Evolutionary conservation across 1,140 invertebrate species (phyloP), one percentile per base, ranked within the genome.

Genomic region (Proctacanthus coquilletti): DNA sequence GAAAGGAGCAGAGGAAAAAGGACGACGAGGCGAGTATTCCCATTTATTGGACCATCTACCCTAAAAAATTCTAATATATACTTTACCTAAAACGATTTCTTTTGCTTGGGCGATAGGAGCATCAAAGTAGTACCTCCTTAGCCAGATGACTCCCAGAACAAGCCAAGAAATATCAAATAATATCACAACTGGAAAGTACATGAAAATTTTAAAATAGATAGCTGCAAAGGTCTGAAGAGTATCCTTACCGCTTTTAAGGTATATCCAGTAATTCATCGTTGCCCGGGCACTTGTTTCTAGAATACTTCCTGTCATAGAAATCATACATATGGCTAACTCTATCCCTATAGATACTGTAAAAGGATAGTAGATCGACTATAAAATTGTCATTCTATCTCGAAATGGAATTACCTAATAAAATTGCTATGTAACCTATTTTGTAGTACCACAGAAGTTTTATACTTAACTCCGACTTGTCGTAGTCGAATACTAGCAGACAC

Each of bases 301-400:
- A 47, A 91, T 91, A 44, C 79, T 81, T 36, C 87, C 87, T 40
- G 80, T 65, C 58, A 85, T 73, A 34, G 84, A 81, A 34, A 85
- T 69, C 42, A 76, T 65, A 42, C 77, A 78, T 41, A 91, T 79
- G 40, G 67, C 69, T 31, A 75, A 63, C 60, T 91, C 86, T 31
- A 82, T 65, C 20, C 77, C 49, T 50, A 83, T 68, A 32, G 76
- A 77, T 36, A 70, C 67, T 45, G 63, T 50, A 43, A 82, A 29
- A 36, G 30, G 30, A 15, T 15, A 20, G 36, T 27, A 33, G 5
- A 21, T 13, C 20, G 29, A 30, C 36, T 10, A 32, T 39, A 17
- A 32, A 18, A 15, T 18, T 13, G 17, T 8, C 4, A 36, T 18
- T 21, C 21, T 21, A 25, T 11, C n/a, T 8, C n/a, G 6, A 25